Evolutionary conservation across 2,113 vertebrate species (phyloP).

Genomic region (Dipodomys spectabilis): DNA sequence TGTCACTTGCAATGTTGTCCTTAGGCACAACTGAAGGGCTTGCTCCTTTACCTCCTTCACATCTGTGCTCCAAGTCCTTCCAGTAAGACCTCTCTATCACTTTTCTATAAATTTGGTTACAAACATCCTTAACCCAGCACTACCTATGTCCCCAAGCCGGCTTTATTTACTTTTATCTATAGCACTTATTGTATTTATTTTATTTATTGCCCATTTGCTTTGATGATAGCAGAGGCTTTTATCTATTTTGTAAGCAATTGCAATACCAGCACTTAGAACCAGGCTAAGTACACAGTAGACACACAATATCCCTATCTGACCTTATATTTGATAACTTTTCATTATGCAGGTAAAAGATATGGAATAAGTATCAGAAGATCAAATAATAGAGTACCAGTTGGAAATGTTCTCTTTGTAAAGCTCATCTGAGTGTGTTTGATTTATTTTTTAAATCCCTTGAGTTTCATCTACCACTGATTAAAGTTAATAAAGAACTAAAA

Average conservation of each 20-base stretch:
- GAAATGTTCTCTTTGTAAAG: not conserved
- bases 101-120: not conserved
- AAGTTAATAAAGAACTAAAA: conserved; percentile 62
- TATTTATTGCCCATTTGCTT: not conserved
- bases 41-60: not conserved
- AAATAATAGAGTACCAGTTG: not conserved
- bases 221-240: not conserved
- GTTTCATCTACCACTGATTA: conserved; percentile 46
- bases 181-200: not conserved
- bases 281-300: not conserved
- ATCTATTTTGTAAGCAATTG: not conserved
- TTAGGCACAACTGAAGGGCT: not conserved
- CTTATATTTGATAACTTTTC: not conserved
- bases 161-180: not conserved
- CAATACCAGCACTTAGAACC: not conserved
- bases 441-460: conserved; percentile 11
- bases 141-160: not conserved
- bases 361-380: not conserved
- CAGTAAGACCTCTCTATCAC: not conserved
- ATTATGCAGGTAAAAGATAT: not conserved
- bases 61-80: not conserved
- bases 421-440: not conserved
- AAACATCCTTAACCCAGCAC: not conserved
- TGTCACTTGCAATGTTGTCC: not conserved
- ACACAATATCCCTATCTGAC: not conserved